phyloP scores from a whole-genome alignment of 2,113 vertebrate genomes.

The Pimephales promelas region DNA sequence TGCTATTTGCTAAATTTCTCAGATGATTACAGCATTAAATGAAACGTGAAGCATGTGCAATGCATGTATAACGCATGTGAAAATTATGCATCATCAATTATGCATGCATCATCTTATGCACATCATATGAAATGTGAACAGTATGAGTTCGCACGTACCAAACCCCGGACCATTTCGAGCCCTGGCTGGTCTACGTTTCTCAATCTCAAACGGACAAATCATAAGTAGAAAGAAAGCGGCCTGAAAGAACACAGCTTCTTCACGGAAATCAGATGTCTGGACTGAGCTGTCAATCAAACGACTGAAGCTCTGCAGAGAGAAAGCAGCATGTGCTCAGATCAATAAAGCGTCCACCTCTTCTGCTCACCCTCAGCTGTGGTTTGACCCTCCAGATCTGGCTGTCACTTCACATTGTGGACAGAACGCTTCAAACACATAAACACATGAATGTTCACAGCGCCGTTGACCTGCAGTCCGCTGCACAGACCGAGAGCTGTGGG shows the following conservation, averaged over 20 bases:
- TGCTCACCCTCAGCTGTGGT: neutral
- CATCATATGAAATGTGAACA: neutral
- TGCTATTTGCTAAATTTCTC: too few relatives aligned
- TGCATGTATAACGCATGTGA: too few relatives aligned
- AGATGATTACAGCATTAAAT: too few relatives aligned
- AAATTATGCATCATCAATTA: too few relatives aligned
- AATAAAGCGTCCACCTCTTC: neutral
- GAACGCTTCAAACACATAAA: neutral
- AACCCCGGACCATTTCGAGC: neutral
- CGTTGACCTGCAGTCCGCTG: neutral
- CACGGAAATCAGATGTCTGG: neutral
- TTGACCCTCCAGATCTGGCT: neutral
- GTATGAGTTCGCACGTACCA: neutral
- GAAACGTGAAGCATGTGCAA: too few relatives aligned
- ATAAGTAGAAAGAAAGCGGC: neutral
- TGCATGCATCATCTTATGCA: neutral
- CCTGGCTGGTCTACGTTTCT: neutral
- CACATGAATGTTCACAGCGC: neutral
- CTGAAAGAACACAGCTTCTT: neutral
- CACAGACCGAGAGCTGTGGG: neutral
- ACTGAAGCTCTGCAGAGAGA: neutral
- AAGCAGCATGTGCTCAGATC: neutral
- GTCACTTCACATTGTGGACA: neutral
- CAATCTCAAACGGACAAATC: neutral
- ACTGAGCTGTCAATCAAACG: conserved; percentile 6